A percentile compares a stretch with the other conserved stretches of the same genome.
These are phyloP conservation scores for Drosophila suboccidentalis DNA, from an alignment of 2,888 invertebrate species.

Conservation along the genomic window DNA sequence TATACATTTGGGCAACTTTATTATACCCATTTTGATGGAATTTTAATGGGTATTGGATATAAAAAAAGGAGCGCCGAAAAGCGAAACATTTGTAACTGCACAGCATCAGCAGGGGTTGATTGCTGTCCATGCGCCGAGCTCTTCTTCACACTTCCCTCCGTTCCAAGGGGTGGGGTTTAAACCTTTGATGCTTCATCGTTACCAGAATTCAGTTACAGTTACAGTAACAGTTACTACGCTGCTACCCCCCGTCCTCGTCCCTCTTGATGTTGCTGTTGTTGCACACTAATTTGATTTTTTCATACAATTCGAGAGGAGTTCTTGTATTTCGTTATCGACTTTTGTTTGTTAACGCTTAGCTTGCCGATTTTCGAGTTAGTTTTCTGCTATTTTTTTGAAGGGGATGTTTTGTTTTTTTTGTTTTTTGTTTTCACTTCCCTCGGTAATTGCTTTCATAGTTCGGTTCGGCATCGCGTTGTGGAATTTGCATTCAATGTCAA, in stretches of 20 bases:
- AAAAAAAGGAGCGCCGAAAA: conserved; percentile 48
- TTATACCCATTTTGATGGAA: conserved; percentile 3
- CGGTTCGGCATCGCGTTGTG: conserved; percentile 52
- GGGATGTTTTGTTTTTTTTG: conserved; percentile 1
- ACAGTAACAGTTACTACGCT: conserved; percentile 15
- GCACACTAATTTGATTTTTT: conserved; percentile 76
- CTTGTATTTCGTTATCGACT: conserved; percentile 78
- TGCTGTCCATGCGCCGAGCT: conserved; percentile 47
- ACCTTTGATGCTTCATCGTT: conserved; percentile 65
- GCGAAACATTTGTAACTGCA: conserved; percentile 44
- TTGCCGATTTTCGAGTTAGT: conserved; percentile 64
- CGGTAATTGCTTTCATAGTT: conserved; percentile 64
- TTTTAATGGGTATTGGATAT: conserved; percentile 20
- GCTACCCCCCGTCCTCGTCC: background rate
- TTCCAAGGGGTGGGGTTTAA: conserved; percentile 4
- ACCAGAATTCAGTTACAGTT: conserved; percentile 68
- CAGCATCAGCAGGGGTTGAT: conserved; percentile 61
- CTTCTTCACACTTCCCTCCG: conserved; percentile 9
- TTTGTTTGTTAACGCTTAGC: conserved; percentile 80
- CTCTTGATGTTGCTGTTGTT: conserved; percentile 32
- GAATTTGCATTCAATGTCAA: conserved; percentile 83
- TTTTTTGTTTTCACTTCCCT: conserved; percentile 35
- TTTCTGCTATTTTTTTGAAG: conserved; percentile 15
- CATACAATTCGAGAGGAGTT: conserved; percentile 66
- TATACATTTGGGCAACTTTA: background rate